Conservation (phyloP, 30 jellyfish, hydroid and myxozoan genomes). For the Aurelia aurita region DNA sequence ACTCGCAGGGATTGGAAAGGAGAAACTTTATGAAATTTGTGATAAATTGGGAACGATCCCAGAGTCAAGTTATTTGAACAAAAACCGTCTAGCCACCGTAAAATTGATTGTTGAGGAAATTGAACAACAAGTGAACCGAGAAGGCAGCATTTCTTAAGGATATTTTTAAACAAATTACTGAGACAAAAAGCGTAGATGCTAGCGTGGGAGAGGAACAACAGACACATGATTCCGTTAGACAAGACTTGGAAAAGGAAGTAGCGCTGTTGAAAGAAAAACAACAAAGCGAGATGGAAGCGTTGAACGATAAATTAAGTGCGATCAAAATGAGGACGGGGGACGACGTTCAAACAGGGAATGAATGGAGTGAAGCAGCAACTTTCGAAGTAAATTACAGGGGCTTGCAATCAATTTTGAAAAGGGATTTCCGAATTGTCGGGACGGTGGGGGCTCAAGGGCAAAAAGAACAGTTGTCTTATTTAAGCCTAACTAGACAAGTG, state of each 20-base stretch:
- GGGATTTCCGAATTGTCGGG: slow-evolving; percentile 25
- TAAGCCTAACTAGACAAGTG: slow-evolving; percentile 19
- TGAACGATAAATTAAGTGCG: neutral
- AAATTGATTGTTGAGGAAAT: slow-evolving; percentile 14
- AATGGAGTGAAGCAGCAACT: neutral
- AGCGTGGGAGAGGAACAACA: neutral
- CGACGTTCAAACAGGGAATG: neutral
- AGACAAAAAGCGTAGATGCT: slow-evolving; percentile 11
- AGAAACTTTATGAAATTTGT: slow-evolving; percentile 11
- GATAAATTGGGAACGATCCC: slow-evolving; percentile 26
- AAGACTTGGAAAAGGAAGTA: slow-evolving; percentile 7
- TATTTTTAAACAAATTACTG: slow-evolving; percentile 6
- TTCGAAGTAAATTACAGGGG: neutral
- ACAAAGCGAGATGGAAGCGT: neutral
- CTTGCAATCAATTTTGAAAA: slow-evolving; percentile 17
- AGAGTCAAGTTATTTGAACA: slow-evolving; percentile 14
- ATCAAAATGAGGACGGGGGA: slow-evolving; percentile 23
- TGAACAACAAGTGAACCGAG: neutral
- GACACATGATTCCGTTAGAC: neutral
- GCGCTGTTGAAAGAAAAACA: slow-evolving; percentile 9
- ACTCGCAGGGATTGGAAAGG: neutral
- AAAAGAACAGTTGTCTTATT: slow-evolving; percentile 14
- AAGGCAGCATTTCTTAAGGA: neutral
- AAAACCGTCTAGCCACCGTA: slow-evolving; percentile 17
- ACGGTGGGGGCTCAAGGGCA: slow-evolving; percentile 22